Base-by-base conservation (phyloP, 2,113 vertebrate species). In the Scytalopus superciliaris region DNA sequence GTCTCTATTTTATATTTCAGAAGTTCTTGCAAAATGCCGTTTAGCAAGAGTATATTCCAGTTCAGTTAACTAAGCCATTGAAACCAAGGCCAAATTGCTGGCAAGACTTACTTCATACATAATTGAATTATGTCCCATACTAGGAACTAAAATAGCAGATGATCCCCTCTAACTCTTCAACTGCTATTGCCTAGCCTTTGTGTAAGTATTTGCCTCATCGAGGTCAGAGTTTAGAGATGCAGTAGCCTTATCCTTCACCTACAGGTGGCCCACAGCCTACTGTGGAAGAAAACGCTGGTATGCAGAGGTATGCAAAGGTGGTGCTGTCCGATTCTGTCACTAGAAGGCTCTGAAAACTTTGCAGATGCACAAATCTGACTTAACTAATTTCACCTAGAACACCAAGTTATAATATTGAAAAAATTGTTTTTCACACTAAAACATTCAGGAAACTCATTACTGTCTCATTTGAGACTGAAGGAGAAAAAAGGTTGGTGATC, bases 311-410 rank as follows among this genome's bases (percentile, higher is more conserved):
- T 50, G 50, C 31, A 80, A 77, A 77, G 59, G 73, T 37, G 45
- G 37, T 24, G 11, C 6, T 57, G 25, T 53, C 50, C 47, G 80
- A 37, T 73, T 62, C 30, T 31, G 19, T 22, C 55, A 74, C 72
- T 60, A 73, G 64, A 90, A 80, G 88, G 79, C 56, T 96, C 53
- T 64, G 55, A 80, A 89, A 96, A 86, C 80, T 70, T 80, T 59
- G 64, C 86, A 96, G 85, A 72, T 90, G 80, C 64, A 92, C 52
- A 89, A 89, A 78, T 67, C 53, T 56, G 76, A 68, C 69, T 67
- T 69, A 84, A 92, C 63, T 90, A 70, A 93, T 67, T 89, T 92
- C 5, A 95, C 63, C 69, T 92, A 84, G 83, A 91, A 86, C 85
- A 81, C 33, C 45, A 39, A 75, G 50, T 73, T 91, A 89, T 42